phyloP scores from a whole-genome alignment of 2,113 vertebrate species.

The Elgaria multicarinata region DNA sequence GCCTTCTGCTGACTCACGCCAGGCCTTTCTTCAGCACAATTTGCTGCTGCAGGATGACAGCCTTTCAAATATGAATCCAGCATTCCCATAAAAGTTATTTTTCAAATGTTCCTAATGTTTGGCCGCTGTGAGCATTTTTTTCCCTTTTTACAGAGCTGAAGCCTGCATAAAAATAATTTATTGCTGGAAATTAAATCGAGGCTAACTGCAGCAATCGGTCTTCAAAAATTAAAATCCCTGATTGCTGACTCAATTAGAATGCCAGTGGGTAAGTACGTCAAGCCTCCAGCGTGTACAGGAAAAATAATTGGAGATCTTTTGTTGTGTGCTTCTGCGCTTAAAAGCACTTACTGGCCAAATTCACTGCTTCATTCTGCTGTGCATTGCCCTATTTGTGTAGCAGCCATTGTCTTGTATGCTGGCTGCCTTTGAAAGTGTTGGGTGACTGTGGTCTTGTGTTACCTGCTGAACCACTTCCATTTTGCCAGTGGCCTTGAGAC shows the following conservation, averaged over 20 bases:
- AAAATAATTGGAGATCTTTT: not conserved
- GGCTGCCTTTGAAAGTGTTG: not conserved
- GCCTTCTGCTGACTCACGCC: slow-evolving; percentile 25
- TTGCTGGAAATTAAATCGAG: slow-evolving; percentile 54
- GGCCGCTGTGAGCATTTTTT: slow-evolving; percentile 11
- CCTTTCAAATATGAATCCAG: slow-evolving; percentile 12
- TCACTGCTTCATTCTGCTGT: fast-evolving
- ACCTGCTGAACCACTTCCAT: slow-evolving; percentile 55
- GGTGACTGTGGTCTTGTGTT: not conserved
- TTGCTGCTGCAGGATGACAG: slow-evolving; percentile 14
- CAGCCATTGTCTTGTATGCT: not conserved
- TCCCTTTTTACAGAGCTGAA: not conserved
- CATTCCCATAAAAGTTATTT: slow-evolving; percentile 30
- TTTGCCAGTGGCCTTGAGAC: slow-evolving; percentile 35
- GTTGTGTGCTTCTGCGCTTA: not conserved
- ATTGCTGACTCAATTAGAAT: slow-evolving; percentile 44
- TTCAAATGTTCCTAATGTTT: slow-evolving; percentile 19
- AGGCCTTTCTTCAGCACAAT: not conserved
- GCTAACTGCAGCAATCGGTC: not conserved
- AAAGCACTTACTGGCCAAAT: not conserved
- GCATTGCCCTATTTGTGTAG: not conserved
- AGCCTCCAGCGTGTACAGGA: not conserved
- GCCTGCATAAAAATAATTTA: slow-evolving; percentile 31
- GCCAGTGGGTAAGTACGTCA: slow-evolving; percentile 32
- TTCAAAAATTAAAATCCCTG: slow-evolving; percentile 38